Evolutionary conservation across 2,113 vertebrate species (phyloP), one percentile per base, ranked within the genome.

Genomic region (Stictonetta naevosa): DNA sequence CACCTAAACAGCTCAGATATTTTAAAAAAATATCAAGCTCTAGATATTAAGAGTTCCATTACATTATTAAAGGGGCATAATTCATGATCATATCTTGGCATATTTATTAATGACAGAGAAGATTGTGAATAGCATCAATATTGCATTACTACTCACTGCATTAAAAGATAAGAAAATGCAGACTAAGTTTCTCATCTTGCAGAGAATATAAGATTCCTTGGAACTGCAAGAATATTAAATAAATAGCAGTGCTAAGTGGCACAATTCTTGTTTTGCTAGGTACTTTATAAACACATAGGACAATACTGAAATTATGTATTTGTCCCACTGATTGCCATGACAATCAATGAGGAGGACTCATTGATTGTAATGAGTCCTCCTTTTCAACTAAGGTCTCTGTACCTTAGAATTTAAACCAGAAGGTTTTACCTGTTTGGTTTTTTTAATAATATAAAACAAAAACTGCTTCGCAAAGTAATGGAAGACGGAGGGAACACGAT

Each of bases 41-140:
- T 33, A 82, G 86, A 52, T 75, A 77, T 71, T 84, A 68, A 46
- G 69, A 93, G 73, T 44, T 90, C 73, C 58, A 82, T 96, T 93
- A 92, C 66, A 21, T 93, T 95, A 96, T 93, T 94, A 88, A 95
- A 90, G 40, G 10, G 38, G 34, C 50, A 88, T 93, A 90, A 94
- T 63, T 96, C 68, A 88, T 18, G 28, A 66, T 55, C 72, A 63
- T 59, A 69, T 76, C 74, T 93, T 91, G 96, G 81, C 92, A 84
- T 89, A 85, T 89, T 96, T 95, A 93, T 96, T 94, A 97, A 96
- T 82, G 92, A 79, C 50, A 93, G 34, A 82, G 80, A 93, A 92
- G 76, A 94, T 6, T 83, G 38, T 89, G 92, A 89, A 87, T 17
- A 91, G 67, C 67, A 89, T 83, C 13, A 1, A 92, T 93, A 96